These are phyloP conservation scores for Paracentrotus lividus DNA, from an alignment of 53 echinoderm and acorn worm genomes.

Conservation along the genomic window DNA sequence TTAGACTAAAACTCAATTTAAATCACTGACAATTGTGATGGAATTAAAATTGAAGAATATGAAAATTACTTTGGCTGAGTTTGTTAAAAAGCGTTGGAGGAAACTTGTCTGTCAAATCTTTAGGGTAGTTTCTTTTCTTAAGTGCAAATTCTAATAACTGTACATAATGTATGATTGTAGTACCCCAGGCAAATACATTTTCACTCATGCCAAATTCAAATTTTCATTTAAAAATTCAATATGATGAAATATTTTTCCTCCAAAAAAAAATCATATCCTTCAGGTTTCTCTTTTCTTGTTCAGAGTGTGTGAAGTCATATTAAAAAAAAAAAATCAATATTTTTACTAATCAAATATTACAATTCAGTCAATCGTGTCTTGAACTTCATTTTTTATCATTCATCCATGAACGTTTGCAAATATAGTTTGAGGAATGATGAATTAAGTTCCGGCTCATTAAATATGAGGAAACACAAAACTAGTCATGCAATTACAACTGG, in stretches of 20 bases:
- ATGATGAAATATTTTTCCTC: no score
- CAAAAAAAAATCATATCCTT: no score
- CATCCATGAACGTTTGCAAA: not conserved
- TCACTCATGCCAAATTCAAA: no score
- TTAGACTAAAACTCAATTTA: not conserved
- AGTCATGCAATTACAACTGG: not conserved
- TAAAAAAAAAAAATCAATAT: not conserved
- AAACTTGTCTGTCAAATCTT: no score
- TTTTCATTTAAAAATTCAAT: not conserved
- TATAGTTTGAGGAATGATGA: constrained; percentile 8
- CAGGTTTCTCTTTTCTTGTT: not conserved
- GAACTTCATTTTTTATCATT: not conserved
- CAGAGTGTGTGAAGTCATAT: no score
- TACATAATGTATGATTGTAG: no score
- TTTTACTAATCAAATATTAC: not conserved
- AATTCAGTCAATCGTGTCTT: not conserved
- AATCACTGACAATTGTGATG: not conserved
- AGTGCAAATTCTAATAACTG: no score
- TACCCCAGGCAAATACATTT: no score
- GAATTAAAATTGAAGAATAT: no score
- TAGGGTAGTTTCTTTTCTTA: no score
- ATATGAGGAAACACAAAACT: not conserved
- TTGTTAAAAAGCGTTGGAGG: no score
- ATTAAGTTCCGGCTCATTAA: constrained; percentile 3
- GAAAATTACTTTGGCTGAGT: no score